Percentiles rank a stretch among this genome's conserved stretches.
Evolutionary conservation across 2,797 vertebrate species (phyloP).

Genomic region (Hemibagrus guttatus): DNA sequence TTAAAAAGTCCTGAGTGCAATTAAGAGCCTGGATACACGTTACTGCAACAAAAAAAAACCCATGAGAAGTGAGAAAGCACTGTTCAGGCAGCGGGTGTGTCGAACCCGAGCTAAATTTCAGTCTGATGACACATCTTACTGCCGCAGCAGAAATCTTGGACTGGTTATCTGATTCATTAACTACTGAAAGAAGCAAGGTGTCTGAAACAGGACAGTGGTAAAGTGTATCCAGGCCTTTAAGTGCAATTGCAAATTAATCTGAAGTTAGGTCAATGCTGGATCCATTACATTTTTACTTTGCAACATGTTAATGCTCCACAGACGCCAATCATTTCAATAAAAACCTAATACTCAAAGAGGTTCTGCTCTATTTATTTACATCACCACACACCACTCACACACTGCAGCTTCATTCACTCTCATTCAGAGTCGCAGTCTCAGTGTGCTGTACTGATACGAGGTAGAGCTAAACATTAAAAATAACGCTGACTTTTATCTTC

Average conservation of each 20-base stretch:
- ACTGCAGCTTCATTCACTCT: background rate
- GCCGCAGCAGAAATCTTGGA: background rate
- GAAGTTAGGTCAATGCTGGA: constrained; percentile 60
- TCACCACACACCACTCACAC: background rate
- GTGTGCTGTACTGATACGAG: too few relatives aligned
- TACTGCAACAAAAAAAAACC: background rate
- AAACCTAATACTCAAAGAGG: constrained; percentile 60
- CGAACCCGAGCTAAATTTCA: constrained; percentile 4
- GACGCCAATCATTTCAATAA: constrained; percentile 65
- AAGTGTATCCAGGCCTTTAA: constrained; percentile 50
- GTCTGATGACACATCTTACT: background rate
- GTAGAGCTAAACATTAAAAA: too few relatives aligned
- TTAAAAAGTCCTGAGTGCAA: constrained; percentile 60
- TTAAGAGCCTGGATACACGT: constrained; percentile 50
- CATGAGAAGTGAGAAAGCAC: background rate
- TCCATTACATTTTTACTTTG: constrained; percentile 57
- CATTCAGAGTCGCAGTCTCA: background rate
- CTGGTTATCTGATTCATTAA: constrained; percentile 7
- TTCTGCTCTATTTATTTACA: constrained; percentile 23
- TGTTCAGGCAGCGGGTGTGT: constrained; percentile 9
- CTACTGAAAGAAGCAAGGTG: constrained; percentile 11
- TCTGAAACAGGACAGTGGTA: background rate
- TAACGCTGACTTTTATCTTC: too few relatives aligned
- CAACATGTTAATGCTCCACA: constrained; percentile 65
- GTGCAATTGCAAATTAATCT: constrained; percentile 65